Percentiles rank a stretch among this genome's conserved stretches.
phyloP scores from a whole-genome alignment of 2,113 vertebrate species.

The Scytalopus superciliaris region DNA sequence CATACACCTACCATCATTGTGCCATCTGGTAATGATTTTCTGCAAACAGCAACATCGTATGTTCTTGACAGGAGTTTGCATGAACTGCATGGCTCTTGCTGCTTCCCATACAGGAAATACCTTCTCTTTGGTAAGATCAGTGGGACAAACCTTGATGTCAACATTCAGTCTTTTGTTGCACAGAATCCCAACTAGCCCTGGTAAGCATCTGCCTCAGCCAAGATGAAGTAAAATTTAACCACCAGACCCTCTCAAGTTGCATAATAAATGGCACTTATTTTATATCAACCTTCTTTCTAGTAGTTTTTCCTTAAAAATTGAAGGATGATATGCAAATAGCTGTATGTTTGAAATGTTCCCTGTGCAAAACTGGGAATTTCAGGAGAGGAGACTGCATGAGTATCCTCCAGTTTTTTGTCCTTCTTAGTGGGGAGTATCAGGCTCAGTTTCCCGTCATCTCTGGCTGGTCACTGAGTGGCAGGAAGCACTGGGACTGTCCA shows the following conservation, averaged over 20 bases:
- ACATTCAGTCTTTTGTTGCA: not conserved
- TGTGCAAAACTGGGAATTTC: not conserved
- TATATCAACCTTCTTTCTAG: not conserved
- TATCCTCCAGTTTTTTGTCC: not conserved
- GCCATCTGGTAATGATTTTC: constrained; percentile 53
- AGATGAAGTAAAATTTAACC: not conserved
- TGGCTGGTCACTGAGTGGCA: not conserved
- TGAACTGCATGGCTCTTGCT: not conserved
- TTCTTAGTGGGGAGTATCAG: not conserved
- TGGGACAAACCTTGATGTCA: not conserved
- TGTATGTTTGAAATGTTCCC: not conserved
- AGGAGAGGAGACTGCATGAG: not conserved
- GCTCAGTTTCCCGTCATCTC: not conserved
- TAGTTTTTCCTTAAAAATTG: not conserved
- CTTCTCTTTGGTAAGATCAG: not conserved
- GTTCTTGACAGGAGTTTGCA: not conserved
- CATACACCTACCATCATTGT: not conserved
- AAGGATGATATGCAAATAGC: not conserved
- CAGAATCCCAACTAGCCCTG: not conserved
- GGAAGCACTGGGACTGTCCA: not conserved
- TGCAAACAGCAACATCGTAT: not conserved
- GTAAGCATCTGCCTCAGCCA: not conserved
- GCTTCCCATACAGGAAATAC: not conserved
- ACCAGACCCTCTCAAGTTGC: not conserved
- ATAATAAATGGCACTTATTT: not conserved